phyloP scores from a whole-genome alignment of 2,888 invertebrate genomes.

The Trichacis sp. region DNA sequence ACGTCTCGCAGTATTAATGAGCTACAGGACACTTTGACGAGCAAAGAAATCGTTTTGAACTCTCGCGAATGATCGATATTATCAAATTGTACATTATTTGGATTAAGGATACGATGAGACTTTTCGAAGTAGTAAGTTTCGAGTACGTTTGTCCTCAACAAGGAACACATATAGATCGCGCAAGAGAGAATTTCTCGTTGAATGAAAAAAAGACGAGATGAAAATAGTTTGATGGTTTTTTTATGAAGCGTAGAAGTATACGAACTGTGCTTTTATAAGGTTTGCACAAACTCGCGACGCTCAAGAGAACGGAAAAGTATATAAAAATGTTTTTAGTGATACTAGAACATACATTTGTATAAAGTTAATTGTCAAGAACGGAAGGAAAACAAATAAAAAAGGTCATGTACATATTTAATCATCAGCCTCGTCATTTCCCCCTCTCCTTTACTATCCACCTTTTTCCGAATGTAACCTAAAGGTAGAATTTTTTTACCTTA shows the following conservation, averaged over 20 bases:
- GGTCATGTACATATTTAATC: slow-evolving; percentile 67
- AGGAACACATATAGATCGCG: no score
- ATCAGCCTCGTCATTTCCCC: background rate
- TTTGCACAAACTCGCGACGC: slow-evolving; percentile 26
- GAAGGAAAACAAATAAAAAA: slow-evolving; percentile 46
- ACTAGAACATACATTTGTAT: slow-evolving; percentile 65
- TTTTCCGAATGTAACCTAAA: no score
- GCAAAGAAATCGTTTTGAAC: no score
- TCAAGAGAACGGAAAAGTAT: slow-evolving; percentile 33
- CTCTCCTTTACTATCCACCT: no score
- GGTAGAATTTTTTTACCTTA: no score
- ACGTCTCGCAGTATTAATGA: slow-evolving; percentile 67
- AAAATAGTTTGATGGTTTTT: slow-evolving; percentile 9
- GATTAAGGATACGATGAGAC: slow-evolving; percentile 1
- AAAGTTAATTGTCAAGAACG: slow-evolving; percentile 62
- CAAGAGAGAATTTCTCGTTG: no score
- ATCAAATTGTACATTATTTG: background rate
- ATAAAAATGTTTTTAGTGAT: slow-evolving; percentile 46
- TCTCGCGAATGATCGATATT: background rate
- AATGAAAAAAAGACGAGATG: background rate
- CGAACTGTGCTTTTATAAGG: slow-evolving; percentile 23
- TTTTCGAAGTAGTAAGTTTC: background rate
- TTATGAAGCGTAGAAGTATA: slow-evolving; percentile 21
- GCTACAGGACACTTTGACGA: no score
- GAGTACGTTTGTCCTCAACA: background rate